Conservation (phyloP, 1,140 invertebrate species). For the Polypedilum vanderplanki region DNA sequence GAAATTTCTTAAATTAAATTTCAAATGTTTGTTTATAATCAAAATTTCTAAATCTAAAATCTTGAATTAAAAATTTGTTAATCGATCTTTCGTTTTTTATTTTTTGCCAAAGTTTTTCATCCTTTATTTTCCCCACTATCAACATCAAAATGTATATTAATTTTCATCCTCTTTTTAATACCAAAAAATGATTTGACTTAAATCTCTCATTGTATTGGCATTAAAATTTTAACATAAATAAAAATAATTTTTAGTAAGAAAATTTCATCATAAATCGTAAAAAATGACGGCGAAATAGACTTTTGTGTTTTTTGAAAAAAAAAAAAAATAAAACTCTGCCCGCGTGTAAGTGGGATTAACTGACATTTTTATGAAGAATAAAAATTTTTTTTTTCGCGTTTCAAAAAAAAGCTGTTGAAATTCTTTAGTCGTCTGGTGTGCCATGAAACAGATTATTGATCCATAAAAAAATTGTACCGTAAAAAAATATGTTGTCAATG, state of each 20-base stretch:
- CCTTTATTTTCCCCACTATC: no score
- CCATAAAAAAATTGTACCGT: conserved; percentile 9
- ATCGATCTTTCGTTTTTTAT: no score
- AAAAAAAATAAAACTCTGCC: neutral
- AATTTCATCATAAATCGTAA: neutral
- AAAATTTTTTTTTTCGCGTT: neutral
- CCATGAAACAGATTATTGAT: conserved; percentile 28
- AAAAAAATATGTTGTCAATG: conserved; percentile 2
- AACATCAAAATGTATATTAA: neutral
- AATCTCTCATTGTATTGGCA: neutral
- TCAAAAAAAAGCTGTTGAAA: neutral
- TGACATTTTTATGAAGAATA: conserved; percentile 2
- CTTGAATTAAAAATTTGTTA: no score
- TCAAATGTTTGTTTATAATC: no score
- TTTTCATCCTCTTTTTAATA: neutral
- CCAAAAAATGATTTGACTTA: neutral
- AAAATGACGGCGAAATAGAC: neutral
- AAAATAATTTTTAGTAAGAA: neutral
- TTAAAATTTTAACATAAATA: neutral
- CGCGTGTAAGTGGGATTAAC: neutral
- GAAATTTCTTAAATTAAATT: no score
- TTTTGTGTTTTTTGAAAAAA: neutral
- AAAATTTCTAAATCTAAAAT: no score
- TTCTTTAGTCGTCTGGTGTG: neutral
- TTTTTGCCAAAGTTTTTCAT: no score